Evolutionary conservation across 2,797 vertebrate species (phyloP).

Genomic region (Anguilla obscura): DNA sequence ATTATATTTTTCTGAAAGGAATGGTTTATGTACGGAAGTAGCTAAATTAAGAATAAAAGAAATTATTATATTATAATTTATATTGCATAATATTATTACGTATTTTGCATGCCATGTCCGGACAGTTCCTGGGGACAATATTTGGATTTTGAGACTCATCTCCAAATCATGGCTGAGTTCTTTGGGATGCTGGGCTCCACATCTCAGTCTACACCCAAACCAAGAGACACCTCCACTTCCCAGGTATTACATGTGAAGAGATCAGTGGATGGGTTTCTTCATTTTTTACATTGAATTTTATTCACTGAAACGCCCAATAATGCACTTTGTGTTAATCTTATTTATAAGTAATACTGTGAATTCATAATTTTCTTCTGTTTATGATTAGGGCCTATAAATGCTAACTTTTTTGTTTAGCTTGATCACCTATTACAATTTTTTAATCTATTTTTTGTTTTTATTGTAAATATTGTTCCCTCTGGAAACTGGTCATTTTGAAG

Average conservation of each 20-base stretch:
- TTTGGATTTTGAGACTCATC: background rate
- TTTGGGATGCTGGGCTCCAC: constrained; percentile 37
- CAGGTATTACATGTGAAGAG: constrained; percentile 13
- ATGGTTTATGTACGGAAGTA: background rate
- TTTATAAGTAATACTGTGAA: background rate
- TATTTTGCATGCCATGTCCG: background rate
- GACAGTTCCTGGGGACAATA: background rate
- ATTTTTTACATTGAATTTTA: background rate
- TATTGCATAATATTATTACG: background rate
- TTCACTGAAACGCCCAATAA: no score
- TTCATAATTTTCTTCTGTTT: no score
- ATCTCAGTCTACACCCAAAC: constrained; percentile 53
- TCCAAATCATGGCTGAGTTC: constrained; percentile 50
- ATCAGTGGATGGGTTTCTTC: background rate
- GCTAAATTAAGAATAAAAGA: no score
- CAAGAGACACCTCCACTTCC: background rate
- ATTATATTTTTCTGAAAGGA: background rate
- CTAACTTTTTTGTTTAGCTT: background rate
- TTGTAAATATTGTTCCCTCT: background rate
- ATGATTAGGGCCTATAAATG: no score
- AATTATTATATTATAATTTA: no score
- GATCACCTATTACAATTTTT: background rate
- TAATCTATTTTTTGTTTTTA: background rate
- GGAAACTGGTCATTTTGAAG: background rate
- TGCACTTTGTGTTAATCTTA: background rate